Conservation (phyloP, 2,888 invertebrate genomes). For the Ochlodes sylvanus region DNA sequence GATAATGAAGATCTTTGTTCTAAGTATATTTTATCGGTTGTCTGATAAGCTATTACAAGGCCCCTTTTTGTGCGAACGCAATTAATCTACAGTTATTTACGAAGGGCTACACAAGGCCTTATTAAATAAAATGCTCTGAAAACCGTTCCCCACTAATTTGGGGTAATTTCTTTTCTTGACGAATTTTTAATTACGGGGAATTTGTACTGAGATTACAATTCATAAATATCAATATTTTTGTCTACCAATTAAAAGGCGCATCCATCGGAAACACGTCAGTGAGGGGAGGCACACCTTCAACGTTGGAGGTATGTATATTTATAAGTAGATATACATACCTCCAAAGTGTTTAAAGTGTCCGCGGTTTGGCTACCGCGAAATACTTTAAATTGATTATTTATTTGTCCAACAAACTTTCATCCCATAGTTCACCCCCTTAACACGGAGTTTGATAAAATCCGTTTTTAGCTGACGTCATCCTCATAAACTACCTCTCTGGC, state of each 20-base stretch:
- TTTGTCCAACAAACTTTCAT: too few relatives aligned
- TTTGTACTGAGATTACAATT: slow-evolving; percentile 41
- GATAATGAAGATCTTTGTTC: slow-evolving; percentile 46
- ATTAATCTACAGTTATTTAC: slow-evolving; percentile 81
- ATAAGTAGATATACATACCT: too few relatives aligned
- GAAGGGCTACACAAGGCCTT: slow-evolving; percentile 72
- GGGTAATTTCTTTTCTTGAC: slow-evolving; percentile 59
- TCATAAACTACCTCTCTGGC: too few relatives aligned
- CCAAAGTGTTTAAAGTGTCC: too few relatives aligned
- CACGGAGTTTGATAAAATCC: too few relatives aligned
- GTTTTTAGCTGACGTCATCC: too few relatives aligned
- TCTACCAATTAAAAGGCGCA: slow-evolving; percentile 19
- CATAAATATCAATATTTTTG: slow-evolving; percentile 31
- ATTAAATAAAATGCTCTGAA: slow-evolving; percentile 78
- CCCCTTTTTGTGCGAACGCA: slow-evolving; percentile 56
- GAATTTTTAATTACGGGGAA: slow-evolving; percentile 55
- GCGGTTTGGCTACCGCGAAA: too few relatives aligned
- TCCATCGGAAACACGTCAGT: not conserved
- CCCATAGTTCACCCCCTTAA: too few relatives aligned
- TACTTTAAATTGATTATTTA: too few relatives aligned
- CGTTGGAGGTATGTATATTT: too few relatives aligned
- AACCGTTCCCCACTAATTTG: slow-evolving; percentile 62
- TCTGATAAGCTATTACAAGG: slow-evolving; percentile 62
- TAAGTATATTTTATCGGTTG: slow-evolving; percentile 72
- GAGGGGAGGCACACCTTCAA: not conserved